Base-by-base conservation (phyloP, 2,797 vertebrate genomes). In the Lepilemur septentrionalis region DNA sequence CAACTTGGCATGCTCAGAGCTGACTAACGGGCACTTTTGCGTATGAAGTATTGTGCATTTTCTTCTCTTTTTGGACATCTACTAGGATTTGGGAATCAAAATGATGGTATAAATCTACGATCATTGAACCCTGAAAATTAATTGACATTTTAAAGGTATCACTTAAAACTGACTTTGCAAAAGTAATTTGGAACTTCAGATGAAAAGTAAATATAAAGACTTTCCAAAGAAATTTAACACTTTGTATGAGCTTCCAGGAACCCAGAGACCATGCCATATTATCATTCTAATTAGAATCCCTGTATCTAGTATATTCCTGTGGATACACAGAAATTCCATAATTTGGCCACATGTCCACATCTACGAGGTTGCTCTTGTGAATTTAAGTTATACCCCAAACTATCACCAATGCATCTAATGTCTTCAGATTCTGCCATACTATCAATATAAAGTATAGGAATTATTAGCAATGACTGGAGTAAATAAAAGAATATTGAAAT, bases 391-490 rank as follows among this genome's bases (percentile, higher is more conserved):
- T 57, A 84, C 38, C 92, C 22, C 20, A 46, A 61, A 93, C 76
- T 97, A 88, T 95, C 95, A 96, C 82, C 95, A 90, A 95, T 93
- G 92, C 92, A 97, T 95, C 83, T 48, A 95, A 94, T 43, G 32
- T 70, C 35, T 7, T 89, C 38, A 70, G 30, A 79, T 93, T 89
- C 35, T 81, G 18, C 84, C 59, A 96, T 50, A 35, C 84, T 91
- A 67, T 93, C 86, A 93, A 65, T 96, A 93, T 52, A 91, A 97
- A 98, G 94, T 92, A 93, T 80, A 97, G 80, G 82, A 94, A 87
- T 97, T 94, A 96, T 96, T 86, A 93, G 91, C 97, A 98, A 97
- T 97, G 89, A 95, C 81, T 97, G 78, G 78, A 72, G 88, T 95
- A 95, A 97, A 76, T 18, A 91, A 96, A 97, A 95, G 61, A 96